These are phyloP conservation scores for Druon quercuslanigerum DNA, from an alignment of 1,140 invertebrate genomes.

Conservation along the genomic window DNA sequence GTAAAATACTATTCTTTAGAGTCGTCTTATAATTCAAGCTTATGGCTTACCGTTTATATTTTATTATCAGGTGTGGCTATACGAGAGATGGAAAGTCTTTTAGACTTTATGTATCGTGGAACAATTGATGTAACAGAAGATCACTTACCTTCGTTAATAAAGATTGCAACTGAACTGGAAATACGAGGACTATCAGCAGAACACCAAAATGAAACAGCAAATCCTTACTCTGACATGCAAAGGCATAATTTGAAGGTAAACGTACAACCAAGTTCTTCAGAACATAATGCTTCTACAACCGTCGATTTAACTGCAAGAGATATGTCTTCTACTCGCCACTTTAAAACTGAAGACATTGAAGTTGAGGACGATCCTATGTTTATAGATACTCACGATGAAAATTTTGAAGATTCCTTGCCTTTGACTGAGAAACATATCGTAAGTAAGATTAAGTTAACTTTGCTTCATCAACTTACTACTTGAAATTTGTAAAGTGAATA, in stretches of 20 bases:
- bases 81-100: slow-evolving; percentile 81
- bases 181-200: slow-evolving; percentile 76
- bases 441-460: background rate
- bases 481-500: slow-evolving; percentile 5
- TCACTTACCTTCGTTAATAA: slow-evolving; percentile 80
- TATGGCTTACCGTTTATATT: background rate
- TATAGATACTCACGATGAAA: slow-evolving; percentile 65
- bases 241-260: background rate
- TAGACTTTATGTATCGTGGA: slow-evolving; percentile 85
- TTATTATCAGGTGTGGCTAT: slow-evolving; percentile 74
- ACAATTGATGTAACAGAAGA: slow-evolving; percentile 82
- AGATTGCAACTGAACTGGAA: slow-evolving; percentile 81
- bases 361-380: slow-evolving; percentile 72
- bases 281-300: too few species aligned
- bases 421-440: slow-evolving; percentile 51
- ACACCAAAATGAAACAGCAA: slow-evolving; percentile 61
- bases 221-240: slow-evolving; percentile 16
- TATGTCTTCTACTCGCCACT: slow-evolving; percentile 35
- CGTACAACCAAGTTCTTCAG: too few species aligned
- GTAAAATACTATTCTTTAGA: too few species aligned
- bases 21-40: too few species aligned
- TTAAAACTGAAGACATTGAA: slow-evolving; percentile 71
- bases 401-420: slow-evolving; percentile 60
- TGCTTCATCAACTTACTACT: background rate
- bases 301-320: too few species aligned